phyloP scores from a whole-genome alignment of 2,888 invertebrate genomes.

The Malthinus seriepunctatus region DNA sequence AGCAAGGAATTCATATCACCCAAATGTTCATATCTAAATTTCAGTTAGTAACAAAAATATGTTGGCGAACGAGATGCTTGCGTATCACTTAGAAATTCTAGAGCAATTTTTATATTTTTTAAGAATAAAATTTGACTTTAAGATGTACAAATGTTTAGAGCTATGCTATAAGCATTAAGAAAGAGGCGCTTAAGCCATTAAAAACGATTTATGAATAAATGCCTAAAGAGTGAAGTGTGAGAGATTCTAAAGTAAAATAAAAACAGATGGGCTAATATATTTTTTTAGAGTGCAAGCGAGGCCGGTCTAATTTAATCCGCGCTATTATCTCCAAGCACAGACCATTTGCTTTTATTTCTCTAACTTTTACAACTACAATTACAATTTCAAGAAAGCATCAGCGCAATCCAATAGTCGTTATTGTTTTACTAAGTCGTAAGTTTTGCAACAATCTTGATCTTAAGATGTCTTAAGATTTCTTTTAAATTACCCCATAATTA shows the following conservation, averaged over 20 bases:
- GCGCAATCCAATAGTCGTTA: conserved; percentile 42
- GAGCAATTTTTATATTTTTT: conserved; percentile 22
- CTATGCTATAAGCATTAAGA: conserved; percentile 20
- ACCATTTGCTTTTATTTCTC: conserved; percentile 51
- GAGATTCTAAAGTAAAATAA: conserved; percentile 46
- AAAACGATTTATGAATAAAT: conserved; percentile 35
- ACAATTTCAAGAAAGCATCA: conserved; percentile 43
- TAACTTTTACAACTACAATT: conserved; percentile 44
- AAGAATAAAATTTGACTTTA: conserved; percentile 15
- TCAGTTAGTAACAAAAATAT: conserved; percentile 34
- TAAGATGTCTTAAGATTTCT: no score
- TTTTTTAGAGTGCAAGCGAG: conserved; percentile 45
- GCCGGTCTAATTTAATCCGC: conserved; percentile 49
- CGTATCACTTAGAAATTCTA: conserved; percentile 10
- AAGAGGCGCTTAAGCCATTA: conserved; percentile 27
- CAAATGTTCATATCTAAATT: conserved; percentile 41
- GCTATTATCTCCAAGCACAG: conserved; percentile 49
- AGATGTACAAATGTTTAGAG: conserved; percentile 12
- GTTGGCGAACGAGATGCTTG: conserved; percentile 15
- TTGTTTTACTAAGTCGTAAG: conserved; percentile 24
- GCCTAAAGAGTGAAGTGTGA: conserved; percentile 27
- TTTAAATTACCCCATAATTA: no score
- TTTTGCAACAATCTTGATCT: conserved; percentile 5
- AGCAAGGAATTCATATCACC: conserved; percentile 41
- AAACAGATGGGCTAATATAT: conserved; percentile 50